phyloP scores from a whole-genome alignment of 92 coral and sea anemone genomes.

The Palythoa caribaeorum region DNA sequence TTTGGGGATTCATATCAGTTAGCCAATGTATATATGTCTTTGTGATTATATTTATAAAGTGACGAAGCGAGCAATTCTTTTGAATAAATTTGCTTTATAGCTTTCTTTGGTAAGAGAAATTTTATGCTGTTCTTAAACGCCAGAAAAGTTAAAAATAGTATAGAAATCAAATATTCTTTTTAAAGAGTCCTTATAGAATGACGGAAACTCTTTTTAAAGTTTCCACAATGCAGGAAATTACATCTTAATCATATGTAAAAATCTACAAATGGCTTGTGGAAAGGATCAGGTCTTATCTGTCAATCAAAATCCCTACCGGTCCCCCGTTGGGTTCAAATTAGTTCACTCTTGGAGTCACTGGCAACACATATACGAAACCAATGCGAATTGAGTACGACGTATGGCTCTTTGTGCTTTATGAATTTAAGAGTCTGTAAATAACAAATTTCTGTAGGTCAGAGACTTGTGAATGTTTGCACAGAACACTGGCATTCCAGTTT shows the following conservation, averaged over 20 bases:
- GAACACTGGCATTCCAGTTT: slow-evolving; percentile 22
- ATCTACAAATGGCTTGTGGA: neutral
- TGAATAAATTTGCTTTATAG: too few species aligned
- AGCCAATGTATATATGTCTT: neutral
- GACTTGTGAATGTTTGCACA: slow-evolving; percentile 28
- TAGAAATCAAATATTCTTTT: neutral
- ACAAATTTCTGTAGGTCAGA: slow-evolving; percentile 46
- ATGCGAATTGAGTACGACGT: slow-evolving; percentile 13
- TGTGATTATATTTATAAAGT: neutral
- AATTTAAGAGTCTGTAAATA: slow-evolving; percentile 49
- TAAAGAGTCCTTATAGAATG: neutral
- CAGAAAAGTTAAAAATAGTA: neutral
- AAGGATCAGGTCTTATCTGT: neutral
- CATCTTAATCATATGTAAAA: neutral
- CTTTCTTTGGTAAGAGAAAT: neutral
- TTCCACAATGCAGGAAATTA: neutral
- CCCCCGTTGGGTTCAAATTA: slow-evolving; percentile 12
- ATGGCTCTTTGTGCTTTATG: slow-evolving; percentile 40
- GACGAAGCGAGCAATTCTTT: neutral
- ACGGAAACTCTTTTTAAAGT: neutral
- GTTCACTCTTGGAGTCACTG: slow-evolving; percentile 33
- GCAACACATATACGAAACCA: slow-evolving; percentile 45
- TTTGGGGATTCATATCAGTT: neutral
- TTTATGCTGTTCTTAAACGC: neutral
- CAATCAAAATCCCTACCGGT: slow-evolving; percentile 26